Evolutionary conservation across 2,113 vertebrate genomes (phyloP).

Genomic region (Tragelaphus scriptus): DNA sequence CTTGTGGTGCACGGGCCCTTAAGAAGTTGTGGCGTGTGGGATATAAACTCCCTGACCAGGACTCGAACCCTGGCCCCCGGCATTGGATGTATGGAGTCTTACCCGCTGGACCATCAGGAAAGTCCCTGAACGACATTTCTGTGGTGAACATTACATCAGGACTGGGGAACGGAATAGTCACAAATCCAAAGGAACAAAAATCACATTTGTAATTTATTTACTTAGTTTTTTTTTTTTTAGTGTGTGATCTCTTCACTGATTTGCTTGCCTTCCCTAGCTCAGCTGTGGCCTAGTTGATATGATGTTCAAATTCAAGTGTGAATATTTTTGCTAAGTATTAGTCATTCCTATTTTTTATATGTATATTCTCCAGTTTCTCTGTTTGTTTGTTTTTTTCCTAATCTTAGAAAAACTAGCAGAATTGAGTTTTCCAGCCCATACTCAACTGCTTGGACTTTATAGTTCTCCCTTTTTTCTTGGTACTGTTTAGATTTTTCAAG

Average conservation of each 20-base stretch:
- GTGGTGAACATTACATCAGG: neutral
- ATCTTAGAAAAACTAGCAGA: neutral
- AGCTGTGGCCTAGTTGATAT: neutral
- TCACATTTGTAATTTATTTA: neutral
- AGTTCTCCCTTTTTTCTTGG: neutral
- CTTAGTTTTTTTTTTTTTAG: neutral
- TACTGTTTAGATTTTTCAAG: neutral
- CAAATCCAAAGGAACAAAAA: neutral
- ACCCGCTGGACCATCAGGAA: neutral
- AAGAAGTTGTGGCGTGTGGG: neutral
- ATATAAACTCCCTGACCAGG: neutral
- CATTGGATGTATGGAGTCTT: neutral
- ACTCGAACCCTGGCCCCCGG: neutral
- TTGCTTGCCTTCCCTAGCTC: neutral
- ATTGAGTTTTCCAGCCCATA: neutral
- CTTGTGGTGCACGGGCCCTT: neutral
- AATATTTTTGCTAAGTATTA: neutral
- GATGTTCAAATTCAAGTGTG: neutral
- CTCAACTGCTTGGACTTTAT: neutral
- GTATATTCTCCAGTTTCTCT: neutral
- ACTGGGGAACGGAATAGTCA: neutral
- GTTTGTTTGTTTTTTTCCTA: neutral
- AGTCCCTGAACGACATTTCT: neutral
- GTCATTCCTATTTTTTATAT: neutral
- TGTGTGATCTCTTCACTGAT: neutral